Evolutionary conservation across 2,888 invertebrate species (phyloP), one percentile per base, ranked within the genome.

Genomic region (Nebria brevicollis): DNA sequence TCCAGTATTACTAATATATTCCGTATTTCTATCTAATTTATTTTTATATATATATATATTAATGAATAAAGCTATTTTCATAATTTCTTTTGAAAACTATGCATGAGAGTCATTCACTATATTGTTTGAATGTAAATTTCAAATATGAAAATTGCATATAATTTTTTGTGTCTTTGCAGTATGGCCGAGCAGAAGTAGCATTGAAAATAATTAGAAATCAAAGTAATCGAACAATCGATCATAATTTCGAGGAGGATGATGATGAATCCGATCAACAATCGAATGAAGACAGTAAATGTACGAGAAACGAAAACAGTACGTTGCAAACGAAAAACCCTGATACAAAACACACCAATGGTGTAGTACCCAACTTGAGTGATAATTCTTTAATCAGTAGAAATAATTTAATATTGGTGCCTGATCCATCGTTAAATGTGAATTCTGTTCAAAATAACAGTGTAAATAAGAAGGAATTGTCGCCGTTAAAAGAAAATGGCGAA

Each of bases 341-440:
- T 10, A n/a, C 66, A 15, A 81, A 81, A 77, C 81, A 81, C 43
- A 42, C 15, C 13, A 81, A 81, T 26, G 81, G 81, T 25, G 66
- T 77, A 20, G 66, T 81, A 79, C 66, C 77, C 15, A 77, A 86
- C 41, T 82, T 83, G 6, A 87, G 86, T 82, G 92, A 93, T 83
- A 94, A 91, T 87, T 90, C 91, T 1, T 92, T 95, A 75, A 96
- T 96, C 86, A 93, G 94, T 78, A 90, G 95, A 66, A 94, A 95
- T 81, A 94, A 94, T 87, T 87, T 93, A 41, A 95, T 95, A 83
- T 89, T 96, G 3, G 93, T 94, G 0, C 96, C 96, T 0, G 94
- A 94, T 82, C 94, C 94, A 2, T 93, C 93, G 15, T 66, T 72
- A 66, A 81, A 81, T 81, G 73, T 81, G 25, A 81, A 81, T 70